Evolutionary conservation across 2,113 vertebrate genomes (phyloP), one percentile per base, ranked within the genome.

Genomic region (Aphyosemion australe): DNA sequence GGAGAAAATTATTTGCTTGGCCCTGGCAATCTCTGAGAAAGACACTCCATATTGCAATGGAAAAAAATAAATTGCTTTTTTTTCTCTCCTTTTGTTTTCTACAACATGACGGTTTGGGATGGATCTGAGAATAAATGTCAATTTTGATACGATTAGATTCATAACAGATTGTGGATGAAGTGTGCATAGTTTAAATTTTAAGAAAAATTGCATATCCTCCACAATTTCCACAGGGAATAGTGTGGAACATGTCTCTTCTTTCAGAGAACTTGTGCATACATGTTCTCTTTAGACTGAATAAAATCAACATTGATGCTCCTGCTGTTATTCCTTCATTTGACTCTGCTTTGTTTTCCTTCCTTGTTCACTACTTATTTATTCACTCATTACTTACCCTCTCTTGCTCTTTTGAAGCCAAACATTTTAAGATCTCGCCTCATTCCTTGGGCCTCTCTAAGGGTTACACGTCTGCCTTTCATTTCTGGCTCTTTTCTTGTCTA

Each of bases 31-130:
- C 69, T 78, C 72, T 74, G 73, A 61, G 48, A 74, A 74, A 78
- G 77, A 76, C 59, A 72, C 49, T 61, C 49, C 51, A 60, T 76
- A 80, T 77, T 79, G 67, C 63, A 68, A 74, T 54, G 66, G 60
- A 75, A 74, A 74, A 64, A 87, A 48, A 48, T 79, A 91, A 88
- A 89, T 90, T 88, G 67, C 80, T 84, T 84, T 85, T 83, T 87
- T 80, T 81, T 82, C 64, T 76, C 7, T 37, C 1, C 12, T 42
- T 42, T 42, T 13, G 1, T 72, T 74, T 67, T 62, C 74, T 52
- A 74, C 70, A 31, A 65, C 78, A 47, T 61, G 20, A 8, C 43
- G 50, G 58, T 69, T 86, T 73, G 66, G 21, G 16, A 43, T 37
- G 57, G 59, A 63, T 74, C 61, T 79, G 57, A 72, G 69, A 74